Evolutionary conservation across 2,888 invertebrate species (phyloP).

Genomic region (Habroteleia sp.): DNA sequence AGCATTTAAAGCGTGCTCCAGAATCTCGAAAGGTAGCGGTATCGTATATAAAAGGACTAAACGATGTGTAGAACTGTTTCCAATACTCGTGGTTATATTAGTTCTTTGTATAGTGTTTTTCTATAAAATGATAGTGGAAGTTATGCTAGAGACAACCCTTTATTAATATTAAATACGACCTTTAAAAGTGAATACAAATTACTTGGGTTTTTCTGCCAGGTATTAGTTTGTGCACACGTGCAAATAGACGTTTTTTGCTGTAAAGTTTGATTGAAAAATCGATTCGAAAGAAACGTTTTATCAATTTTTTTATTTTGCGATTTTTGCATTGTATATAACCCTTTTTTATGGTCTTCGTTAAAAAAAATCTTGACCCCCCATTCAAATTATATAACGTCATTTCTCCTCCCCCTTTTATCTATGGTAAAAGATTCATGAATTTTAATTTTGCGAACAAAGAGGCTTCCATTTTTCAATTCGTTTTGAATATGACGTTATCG

Average conservation of each 20-base stretch:
- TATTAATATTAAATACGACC: too few species aligned
- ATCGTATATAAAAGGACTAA: slow-evolving; percentile 66
- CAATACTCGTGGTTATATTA: slow-evolving; percentile 73
- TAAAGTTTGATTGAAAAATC: background rate
- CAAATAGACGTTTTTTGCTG: slow-evolving; percentile 20
- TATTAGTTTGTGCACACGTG: slow-evolving; percentile 41
- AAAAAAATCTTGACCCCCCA: slow-evolving; percentile 20
- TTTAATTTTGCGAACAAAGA: slow-evolving; percentile 65
- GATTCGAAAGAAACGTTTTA: slow-evolving; percentile 7
- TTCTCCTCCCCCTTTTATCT: slow-evolving; percentile 14
- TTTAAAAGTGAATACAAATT: slow-evolving; percentile 48
- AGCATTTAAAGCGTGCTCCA: slow-evolving; percentile 74
- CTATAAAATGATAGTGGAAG: slow-evolving; percentile 35
- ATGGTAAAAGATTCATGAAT: slow-evolving; percentile 51
- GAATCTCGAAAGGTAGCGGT: slow-evolving; percentile 69
- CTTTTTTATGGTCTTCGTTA: slow-evolving; percentile 12
- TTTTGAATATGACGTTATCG: slow-evolving; percentile 66
- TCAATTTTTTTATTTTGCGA: slow-evolving; percentile 27
- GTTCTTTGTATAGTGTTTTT: slow-evolving; percentile 67
- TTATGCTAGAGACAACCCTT: slow-evolving; percentile 12
- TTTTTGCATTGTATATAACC: slow-evolving; percentile 13
- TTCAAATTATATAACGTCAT: slow-evolving; percentile 44
- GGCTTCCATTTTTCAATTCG: slow-evolving; percentile 49
- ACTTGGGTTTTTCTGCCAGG: slow-evolving; percentile 25
- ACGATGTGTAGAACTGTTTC: slow-evolving; percentile 48